Conservation (phyloP, 2,888 invertebrate species). For the Desoria tigrina region DNA sequence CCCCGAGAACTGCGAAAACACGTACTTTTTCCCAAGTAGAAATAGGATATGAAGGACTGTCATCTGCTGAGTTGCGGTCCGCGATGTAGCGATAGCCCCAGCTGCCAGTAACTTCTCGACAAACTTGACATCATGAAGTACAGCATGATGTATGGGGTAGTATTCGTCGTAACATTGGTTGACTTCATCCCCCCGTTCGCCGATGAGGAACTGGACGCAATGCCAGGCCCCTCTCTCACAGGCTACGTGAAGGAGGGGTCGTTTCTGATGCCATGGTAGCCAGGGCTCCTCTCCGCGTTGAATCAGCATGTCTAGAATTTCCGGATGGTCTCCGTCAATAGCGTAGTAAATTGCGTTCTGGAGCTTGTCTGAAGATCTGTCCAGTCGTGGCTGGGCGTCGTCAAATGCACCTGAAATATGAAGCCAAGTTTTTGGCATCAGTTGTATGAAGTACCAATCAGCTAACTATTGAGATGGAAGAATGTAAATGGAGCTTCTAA, state of each 20-base stretch:
- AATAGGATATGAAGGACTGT: conserved; percentile 70
- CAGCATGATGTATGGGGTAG: conserved; percentile 73
- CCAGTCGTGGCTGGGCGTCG: conserved; percentile 44
- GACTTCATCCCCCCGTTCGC: conserved; percentile 68
- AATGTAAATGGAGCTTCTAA: no score
- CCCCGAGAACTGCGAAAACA: background rate
- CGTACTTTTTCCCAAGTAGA: conserved; percentile 60
- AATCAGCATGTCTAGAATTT: conserved; percentile 67
- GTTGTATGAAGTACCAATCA: no score
- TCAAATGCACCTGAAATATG: conserved; percentile 26
- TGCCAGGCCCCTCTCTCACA: conserved; percentile 73
- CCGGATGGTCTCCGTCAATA: conserved; percentile 70
- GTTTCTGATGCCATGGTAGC: conserved; percentile 61
- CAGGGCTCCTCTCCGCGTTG: conserved; percentile 70
- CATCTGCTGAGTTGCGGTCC: conserved; percentile 71
- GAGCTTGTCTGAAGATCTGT: conserved; percentile 61
- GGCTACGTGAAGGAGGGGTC: conserved; percentile 58
- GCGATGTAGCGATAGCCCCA: conserved; percentile 39
- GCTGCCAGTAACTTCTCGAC: conserved; percentile 62
- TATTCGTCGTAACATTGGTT: conserved; percentile 73
- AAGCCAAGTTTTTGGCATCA: background rate
- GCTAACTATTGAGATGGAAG: no score
- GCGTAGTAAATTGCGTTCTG: conserved; percentile 73
- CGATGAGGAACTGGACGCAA: conserved; percentile 69
- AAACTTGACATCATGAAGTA: conserved; percentile 71